These are phyloP conservation scores for Dryocosmus kuriphilus DNA, from an alignment of 2,888 invertebrate genomes.

Conservation along the genomic window DNA sequence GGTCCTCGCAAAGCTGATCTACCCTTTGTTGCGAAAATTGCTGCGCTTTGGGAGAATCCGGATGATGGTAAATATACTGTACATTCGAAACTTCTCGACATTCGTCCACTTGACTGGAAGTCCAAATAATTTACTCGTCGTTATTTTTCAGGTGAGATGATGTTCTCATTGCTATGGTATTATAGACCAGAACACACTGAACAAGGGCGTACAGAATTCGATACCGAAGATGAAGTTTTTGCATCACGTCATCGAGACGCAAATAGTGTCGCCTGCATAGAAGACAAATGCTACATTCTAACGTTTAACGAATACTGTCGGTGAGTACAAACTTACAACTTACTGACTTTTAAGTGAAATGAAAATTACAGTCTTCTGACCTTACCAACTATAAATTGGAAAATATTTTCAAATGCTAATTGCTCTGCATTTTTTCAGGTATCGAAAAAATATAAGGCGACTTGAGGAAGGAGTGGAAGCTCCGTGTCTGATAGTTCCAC, in stretches of 20 bases:
- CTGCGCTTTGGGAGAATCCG: slow-evolving; percentile 96
- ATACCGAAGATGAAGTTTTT: slow-evolving; percentile 95
- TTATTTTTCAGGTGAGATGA: slow-evolving; percentile 88
- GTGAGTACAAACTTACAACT: slow-evolving; percentile 78
- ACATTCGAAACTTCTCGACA: no score
- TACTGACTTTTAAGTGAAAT: background rate
- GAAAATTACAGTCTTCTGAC: no score
- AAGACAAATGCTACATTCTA: slow-evolving; percentile 97
- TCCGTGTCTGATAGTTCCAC: slow-evolving; percentile 87
- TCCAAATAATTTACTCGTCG: background rate
- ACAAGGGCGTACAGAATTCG: slow-evolving; percentile 87
- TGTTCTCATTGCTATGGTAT: slow-evolving; percentile 98
- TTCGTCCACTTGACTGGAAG: no score
- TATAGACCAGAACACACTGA: slow-evolving; percentile 98
- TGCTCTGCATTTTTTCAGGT: slow-evolving; percentile 80
- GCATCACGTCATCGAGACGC: slow-evolving; percentile 97
- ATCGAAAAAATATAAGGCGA: slow-evolving; percentile 89
- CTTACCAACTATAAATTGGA: no score
- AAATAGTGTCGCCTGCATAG: slow-evolving; percentile 97
- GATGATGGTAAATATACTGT: slow-evolving; percentile 85
- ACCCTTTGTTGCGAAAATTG: slow-evolving; percentile 96
- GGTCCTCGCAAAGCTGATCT: slow-evolving; percentile 90
- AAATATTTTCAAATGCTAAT: background rate
- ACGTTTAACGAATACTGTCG: slow-evolving; percentile 98
- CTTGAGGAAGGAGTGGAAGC: slow-evolving; percentile 87